Base-by-base conservation (phyloP, 2,113 vertebrate species). In the Barbus barbus region DNA sequence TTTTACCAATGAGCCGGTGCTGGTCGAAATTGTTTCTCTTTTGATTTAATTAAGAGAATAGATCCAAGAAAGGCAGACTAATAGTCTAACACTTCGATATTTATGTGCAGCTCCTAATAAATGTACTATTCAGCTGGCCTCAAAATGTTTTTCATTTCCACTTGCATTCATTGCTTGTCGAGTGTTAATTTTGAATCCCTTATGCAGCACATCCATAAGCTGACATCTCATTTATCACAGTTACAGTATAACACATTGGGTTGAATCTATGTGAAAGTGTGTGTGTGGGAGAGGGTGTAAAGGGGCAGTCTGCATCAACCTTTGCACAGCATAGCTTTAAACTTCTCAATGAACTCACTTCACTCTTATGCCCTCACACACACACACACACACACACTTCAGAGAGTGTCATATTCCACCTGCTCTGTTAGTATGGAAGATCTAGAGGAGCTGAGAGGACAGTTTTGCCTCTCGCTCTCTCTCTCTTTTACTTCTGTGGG, bases 331-430 rank as follows among this genome's bases (percentile, higher is more conserved):
- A 36, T 69, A 69, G 41, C 2, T 20, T 81, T 31, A 81, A 69
- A 48, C 71, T 77, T 82, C 61, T 71, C 36, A 65, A 41, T 78
- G 28, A 82, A 69, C 36, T 71, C 71, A 48, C 76, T 51, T 24
- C 44, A 76, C 74, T 71, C 63, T 16, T 72, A 28, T 28, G 5
- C 38, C 24, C 41, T 72, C 38, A 41, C 38, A 41, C 38, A 41
- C 38, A 77, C 33, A 73, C 20, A 76, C 81, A 76, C 80, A 75
- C 60, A 80, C 44, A 53, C 77, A 14, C 60, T 78, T 67, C 38
- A 73, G 48, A 36, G 63, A 53, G 81, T 82, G 80, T 88, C 87
- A 78, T 82, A 86, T 86, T 86, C 72, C 84, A 80, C 75, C 84
- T 81, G 33, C 46, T 41, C 28, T 80, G 51, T 81, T 74, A 81